These are phyloP conservation scores for Ciconia boyciana DNA, from an alignment of 2,113 vertebrate genomes.

Conservation along the genomic window DNA sequence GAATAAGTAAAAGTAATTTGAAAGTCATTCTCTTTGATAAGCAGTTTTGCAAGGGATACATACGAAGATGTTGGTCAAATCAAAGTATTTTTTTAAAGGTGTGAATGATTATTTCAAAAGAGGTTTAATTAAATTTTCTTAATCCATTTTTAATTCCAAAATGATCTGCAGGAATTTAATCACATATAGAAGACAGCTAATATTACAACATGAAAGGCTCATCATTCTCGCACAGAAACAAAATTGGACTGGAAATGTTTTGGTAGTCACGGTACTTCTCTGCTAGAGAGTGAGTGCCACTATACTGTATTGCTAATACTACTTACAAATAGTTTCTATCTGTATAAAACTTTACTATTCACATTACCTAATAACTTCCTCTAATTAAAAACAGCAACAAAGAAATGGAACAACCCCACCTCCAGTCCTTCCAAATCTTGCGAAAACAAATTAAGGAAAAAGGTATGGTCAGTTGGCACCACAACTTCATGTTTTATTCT, in stretches of 20 bases:
- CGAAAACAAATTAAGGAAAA: not conserved
- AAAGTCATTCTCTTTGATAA: not conserved
- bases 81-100: not conserved
- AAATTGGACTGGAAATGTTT: not conserved
- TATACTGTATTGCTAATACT: not conserved
- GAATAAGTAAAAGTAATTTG: not conserved
- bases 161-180: not conserved
- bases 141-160: not conserved
- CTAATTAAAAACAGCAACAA: not conserved
- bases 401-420: not conserved
- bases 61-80: accelerated
- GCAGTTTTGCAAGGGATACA: not conserved
- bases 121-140: not conserved
- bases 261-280: not conserved
- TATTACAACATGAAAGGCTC: not conserved
- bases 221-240: not conserved
- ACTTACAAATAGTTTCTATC: not conserved
- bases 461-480: not conserved
- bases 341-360: not conserved
- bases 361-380: not conserved
- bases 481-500: not conserved
- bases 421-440: not conserved
- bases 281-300: not conserved
- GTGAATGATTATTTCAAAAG: not conserved
- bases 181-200: not conserved